Conservation (phyloP, 1,140 invertebrate genomes). For the Trichonephila clavipes region DNA sequence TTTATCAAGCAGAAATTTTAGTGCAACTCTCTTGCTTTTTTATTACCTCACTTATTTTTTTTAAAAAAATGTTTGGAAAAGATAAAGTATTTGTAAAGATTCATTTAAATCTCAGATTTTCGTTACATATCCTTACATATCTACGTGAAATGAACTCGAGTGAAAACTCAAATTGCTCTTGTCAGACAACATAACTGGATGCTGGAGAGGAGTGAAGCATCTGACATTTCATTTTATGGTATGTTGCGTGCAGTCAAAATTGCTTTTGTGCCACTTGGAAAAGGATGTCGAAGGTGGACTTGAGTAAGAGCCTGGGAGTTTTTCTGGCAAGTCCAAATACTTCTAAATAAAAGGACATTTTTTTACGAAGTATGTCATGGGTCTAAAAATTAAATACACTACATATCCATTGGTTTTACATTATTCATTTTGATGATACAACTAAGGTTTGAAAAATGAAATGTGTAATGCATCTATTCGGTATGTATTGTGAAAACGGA, state of each 20-base stretch:
- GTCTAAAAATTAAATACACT: background rate
- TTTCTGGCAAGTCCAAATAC: background rate
- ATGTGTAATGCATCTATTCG: too few relatives aligned
- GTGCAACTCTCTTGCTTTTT: too few relatives aligned
- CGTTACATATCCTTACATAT: background rate
- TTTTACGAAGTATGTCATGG: background rate
- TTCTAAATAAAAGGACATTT: background rate
- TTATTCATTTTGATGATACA: too few relatives aligned
- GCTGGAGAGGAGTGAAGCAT: background rate
- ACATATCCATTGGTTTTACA: background rate
- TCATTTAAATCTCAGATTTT: background rate
- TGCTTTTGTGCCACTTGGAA: background rate
- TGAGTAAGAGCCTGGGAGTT: background rate
- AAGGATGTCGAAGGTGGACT: background rate
- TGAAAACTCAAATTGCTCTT: slow-evolving; percentile 44
- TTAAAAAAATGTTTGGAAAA: too few relatives aligned
- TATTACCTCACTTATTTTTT: too few relatives aligned
- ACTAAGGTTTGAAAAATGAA: too few relatives aligned
- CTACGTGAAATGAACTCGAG: slow-evolving; percentile 8
- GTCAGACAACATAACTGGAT: slow-evolving; percentile 33
- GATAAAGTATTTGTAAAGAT: background rate
- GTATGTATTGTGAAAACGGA: too few relatives aligned
- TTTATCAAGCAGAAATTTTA: too few relatives aligned
- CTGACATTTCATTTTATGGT: slow-evolving; percentile 49
- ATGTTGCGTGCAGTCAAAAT: slow-evolving; percentile 46